Conservation (phyloP, 2,113 vertebrate species). For the Serranochromis macrocephalus region DNA sequence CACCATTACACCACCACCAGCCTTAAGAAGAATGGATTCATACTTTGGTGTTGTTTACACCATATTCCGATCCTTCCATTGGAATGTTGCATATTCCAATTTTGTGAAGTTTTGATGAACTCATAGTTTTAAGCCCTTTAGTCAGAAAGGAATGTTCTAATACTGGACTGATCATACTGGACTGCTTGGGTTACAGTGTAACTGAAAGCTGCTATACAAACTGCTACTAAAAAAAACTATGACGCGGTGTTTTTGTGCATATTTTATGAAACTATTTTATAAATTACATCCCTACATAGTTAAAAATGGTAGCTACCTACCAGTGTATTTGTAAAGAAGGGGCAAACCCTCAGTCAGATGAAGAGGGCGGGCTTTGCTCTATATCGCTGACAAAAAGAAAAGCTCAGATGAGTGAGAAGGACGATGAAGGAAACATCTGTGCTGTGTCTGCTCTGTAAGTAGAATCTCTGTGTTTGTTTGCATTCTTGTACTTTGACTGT, state of each 20-base stretch:
- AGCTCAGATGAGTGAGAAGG: not conserved
- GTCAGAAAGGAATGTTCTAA: not conserved
- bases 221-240: fast-evolving
- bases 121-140: not conserved
- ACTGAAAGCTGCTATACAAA: not conserved
- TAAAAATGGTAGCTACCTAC: fast-evolving
- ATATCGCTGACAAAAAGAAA: not conserved
- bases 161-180: not conserved
- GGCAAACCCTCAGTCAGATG: not conserved
- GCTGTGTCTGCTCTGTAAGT: not conserved
- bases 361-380: not conserved
- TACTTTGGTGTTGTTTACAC: not conserved
- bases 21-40: not conserved
- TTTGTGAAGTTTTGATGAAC: not conserved
- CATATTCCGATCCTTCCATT: not conserved
- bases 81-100: not conserved
- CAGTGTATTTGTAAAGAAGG: not conserved
- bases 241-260: fast-evolving
- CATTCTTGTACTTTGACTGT: fast-evolving
- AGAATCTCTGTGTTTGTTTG: not conserved
- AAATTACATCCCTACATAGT: not conserved
- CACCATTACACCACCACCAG: not conserved
- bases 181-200: not conserved
- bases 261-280: not conserved
- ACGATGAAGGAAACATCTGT: not conserved